Evolutionary conservation across 23 tunicate genomes (phyloP), one percentile per base, ranked within the genome.

Genomic region (Trididemnum miniatum): DNA sequence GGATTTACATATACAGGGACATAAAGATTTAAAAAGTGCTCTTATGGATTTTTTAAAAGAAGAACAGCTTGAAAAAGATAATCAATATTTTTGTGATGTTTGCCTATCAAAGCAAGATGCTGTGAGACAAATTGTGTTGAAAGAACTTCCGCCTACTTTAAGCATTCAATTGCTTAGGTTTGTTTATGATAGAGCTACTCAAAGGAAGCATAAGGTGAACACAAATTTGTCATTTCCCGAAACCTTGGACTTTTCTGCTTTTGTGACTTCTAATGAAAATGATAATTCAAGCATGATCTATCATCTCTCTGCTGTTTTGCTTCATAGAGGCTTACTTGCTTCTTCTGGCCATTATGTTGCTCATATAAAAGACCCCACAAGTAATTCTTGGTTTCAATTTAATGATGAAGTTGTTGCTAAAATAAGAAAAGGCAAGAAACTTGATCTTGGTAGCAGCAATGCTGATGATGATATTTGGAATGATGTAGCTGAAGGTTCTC

Each of bases 301-400:
- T 52, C 77, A 87, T 28, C 67, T 92, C 1, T 71, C 97, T 62
- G 97, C 97, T 50, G 97, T 92, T 78, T 59, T 92, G 24, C 71
- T 92, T 29, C 97, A 92, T 62, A 87, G 97, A 35, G 97, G 97
- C 24, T 79, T 76, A 27, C 79, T 88, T 36, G 97, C 97, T 20
- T 92, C 84, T 35, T 92, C 97, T 27, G 97, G 97, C 26, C 97
- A 92, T 54, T 92, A 71, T 54, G 69, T 92, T 29, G 89, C 97
- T 9, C 91, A 92, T 52, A 92, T 92, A n/a, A 57, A 35, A 35
- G 89, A 92, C 40, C 20, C 78, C 30, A 31, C 69, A 34, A 72
- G 77, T 24, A 65, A 65, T 9, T 30, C 66, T 35, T 92, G 97
- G 97, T 85, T 76, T 71, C 77, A 72, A 35, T 92, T 92, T 34